Percentiles rank a stretch among this genome's conserved stretches.
phyloP scores from a whole-genome alignment of 2,888 invertebrate genomes.

The Epsilonema sp. region DNA sequence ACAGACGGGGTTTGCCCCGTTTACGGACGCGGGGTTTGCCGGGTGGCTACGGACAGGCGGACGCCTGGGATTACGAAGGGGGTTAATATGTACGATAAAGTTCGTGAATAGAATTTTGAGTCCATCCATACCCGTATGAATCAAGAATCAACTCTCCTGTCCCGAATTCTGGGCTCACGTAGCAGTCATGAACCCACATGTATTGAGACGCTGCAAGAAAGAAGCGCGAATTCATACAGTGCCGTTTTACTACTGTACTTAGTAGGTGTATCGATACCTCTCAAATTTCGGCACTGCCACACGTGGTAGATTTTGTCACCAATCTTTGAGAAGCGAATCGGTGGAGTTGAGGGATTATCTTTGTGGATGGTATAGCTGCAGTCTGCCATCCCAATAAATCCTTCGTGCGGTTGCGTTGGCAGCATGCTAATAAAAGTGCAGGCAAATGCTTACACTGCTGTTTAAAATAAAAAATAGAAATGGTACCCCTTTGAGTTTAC shows the following conservation, averaged over 20 bases:
- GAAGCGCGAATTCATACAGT: not conserved
- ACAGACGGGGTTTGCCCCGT: too few species aligned
- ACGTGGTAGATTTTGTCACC: slow-evolving; percentile 3
- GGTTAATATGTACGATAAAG: too few species aligned
- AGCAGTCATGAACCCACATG: slow-evolving; percentile 2
- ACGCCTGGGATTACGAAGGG: too few species aligned
- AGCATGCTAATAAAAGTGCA: not conserved
- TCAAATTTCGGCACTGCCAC: slow-evolving; percentile 1
- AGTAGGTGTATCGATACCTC: too few species aligned
- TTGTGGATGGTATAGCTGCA: not conserved
- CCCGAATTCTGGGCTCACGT: slow-evolving; percentile 2
- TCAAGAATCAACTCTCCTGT: not conserved
- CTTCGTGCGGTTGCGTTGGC: too few species aligned
- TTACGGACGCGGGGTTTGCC: not conserved
- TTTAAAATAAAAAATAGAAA: too few species aligned
- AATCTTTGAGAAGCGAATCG: not conserved
- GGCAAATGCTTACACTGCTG: too few species aligned
- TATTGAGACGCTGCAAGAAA: slow-evolving; percentile 1
- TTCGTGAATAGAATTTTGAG: not conserved
- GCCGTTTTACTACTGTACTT: not conserved
- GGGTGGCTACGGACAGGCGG: too few species aligned
- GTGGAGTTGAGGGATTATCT: not conserved
- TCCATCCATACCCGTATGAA: not conserved
- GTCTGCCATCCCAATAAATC: not conserved
- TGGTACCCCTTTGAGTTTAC: too few species aligned